phyloP scores from a whole-genome alignment of 2,113 vertebrate genomes.

The Erythrolamprus reginae region DNA sequence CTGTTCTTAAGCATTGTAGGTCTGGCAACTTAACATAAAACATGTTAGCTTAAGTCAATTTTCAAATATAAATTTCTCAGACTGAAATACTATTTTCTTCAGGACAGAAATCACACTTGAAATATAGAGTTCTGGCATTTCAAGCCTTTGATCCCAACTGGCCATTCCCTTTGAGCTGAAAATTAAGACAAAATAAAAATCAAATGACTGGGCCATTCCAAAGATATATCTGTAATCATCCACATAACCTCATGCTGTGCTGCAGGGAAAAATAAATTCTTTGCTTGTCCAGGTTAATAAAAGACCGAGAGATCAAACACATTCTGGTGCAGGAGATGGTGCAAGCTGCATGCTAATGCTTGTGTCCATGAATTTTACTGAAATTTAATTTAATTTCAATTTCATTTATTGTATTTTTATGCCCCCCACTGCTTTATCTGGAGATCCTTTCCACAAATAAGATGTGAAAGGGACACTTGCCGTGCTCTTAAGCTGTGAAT shows the following conservation, averaged over 20 bases:
- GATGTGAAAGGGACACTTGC: not conserved
- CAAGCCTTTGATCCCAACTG: not conserved
- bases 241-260: not conserved
- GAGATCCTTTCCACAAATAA: not conserved
- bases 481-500: not conserved
- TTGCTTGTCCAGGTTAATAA: not conserved
- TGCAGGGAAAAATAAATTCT: not conserved
- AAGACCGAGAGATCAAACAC: not conserved
- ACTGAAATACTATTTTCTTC: not conserved
- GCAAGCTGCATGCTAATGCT: not conserved
- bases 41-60: not conserved
- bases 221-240: not conserved
- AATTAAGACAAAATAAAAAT: not conserved
- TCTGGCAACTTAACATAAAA: not conserved
- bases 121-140: not conserved
- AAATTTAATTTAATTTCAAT: no score
- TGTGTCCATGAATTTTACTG: not conserved
- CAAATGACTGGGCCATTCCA: not conserved
- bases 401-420: no score
- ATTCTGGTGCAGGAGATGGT: not conserved
- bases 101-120: not conserved
- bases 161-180: not conserved
- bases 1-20: not conserved
- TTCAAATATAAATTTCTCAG: not conserved
- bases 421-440: not conserved